Conservation (phyloP, 1,140 invertebrate species). For the Caenorhabditis latens region DNA sequence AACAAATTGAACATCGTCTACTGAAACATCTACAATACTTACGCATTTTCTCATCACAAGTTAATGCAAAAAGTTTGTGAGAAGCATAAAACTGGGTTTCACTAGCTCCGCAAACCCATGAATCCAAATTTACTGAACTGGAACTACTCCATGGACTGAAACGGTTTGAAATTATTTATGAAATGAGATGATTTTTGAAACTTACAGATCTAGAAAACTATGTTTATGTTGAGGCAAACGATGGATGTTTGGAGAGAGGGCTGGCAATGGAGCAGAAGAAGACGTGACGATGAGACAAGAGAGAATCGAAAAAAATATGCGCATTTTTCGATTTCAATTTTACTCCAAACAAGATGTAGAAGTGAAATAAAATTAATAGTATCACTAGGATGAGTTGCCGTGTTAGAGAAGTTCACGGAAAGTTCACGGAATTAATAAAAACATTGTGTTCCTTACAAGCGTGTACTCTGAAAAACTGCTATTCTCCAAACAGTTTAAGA, state of each 20-base stretch:
- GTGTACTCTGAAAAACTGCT: background rate
- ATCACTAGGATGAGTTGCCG: background rate
- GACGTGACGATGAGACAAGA: background rate
- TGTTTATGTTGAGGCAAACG: too few species aligned
- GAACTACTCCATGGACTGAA: background rate
- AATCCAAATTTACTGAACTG: background rate
- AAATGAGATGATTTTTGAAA: too few species aligned
- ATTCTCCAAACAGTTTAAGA: too few species aligned
- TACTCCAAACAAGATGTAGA: background rate
- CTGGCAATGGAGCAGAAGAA: background rate
- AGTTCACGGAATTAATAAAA: background rate
- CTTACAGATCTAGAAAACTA: too few species aligned
- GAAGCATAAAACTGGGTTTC: background rate
- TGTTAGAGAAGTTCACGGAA: background rate
- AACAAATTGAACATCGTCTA: background rate
- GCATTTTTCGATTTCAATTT: background rate
- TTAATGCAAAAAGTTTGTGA: background rate
- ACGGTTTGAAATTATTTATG: background rate
- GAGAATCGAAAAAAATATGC: background rate
- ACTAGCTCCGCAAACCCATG: background rate
- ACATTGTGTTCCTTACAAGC: too few species aligned
- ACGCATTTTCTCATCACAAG: slow-evolving; percentile 18
- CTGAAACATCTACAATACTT: background rate
- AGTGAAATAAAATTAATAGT: background rate
- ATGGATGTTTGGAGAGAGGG: background rate